Conservation (phyloP, 2,113 vertebrate genomes). For the Verasper variegatus region DNA sequence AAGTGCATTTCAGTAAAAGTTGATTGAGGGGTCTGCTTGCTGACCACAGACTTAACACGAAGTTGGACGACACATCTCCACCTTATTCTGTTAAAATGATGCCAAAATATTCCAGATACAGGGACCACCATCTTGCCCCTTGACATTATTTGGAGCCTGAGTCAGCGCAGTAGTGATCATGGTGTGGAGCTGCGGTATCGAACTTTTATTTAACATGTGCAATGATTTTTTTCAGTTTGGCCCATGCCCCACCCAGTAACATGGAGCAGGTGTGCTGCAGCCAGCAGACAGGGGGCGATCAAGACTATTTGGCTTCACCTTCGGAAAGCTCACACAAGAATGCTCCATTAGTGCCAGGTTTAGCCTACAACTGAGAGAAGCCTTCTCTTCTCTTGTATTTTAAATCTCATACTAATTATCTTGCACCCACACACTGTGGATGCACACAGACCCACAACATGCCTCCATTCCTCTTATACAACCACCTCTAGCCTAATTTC, state of each 20-base stretch:
- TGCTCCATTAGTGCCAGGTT: neutral
- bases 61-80: neutral
- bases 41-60: neutral
- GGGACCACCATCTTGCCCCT: neutral
- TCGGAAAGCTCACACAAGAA: no score
- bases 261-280: no score
- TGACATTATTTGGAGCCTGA: neutral
- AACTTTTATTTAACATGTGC: no score
- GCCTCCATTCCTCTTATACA: slow-evolving; percentile 2
- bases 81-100: neutral
- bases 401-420: neutral
- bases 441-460: neutral
- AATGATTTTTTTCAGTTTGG: no score
- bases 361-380: neutral
- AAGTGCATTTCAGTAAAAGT: neutral
- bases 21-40: neutral
- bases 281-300: no score
- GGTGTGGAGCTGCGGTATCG: neutral
- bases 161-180: no score
- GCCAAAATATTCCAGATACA: neutral
- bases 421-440: neutral
- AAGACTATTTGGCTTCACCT: no score
- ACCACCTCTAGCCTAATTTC: slow-evolving; percentile 17
- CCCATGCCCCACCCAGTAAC: no score
- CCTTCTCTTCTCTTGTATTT: neutral